Evolutionary conservation across 2,888 invertebrate species (phyloP).

Genomic region (Drosophila cyrtoloma): DNA sequence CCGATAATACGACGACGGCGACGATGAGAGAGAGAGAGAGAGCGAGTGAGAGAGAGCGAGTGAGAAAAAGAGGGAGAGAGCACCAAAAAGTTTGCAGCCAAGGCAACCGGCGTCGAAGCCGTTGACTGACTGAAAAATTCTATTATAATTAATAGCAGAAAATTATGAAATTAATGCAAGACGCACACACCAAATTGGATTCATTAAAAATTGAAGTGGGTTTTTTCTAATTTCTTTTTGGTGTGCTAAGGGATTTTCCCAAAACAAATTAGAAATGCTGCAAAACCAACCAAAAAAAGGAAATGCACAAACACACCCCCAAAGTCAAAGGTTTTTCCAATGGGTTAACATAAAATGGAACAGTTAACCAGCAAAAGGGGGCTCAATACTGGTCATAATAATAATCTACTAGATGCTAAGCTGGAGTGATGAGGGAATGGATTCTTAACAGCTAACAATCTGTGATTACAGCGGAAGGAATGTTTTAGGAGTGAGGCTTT

Average conservation of each 20-base stretch:
- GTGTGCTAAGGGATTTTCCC: constrained; percentile 63
- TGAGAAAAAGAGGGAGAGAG: constrained; percentile 5
- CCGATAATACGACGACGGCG: constrained; percentile 66
- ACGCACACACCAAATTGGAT: constrained; percentile 71
- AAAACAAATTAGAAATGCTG: constrained; percentile 63
- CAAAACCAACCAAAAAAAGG: constrained; percentile 3
- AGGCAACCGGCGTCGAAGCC: constrained; percentile 50
- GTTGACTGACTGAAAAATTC: constrained; percentile 80
- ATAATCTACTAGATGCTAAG: constrained; percentile 27
- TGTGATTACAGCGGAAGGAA: constrained; percentile 9
- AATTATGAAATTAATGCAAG: constrained; percentile 80
- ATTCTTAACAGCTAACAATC: constrained; percentile 29
- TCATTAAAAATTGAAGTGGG: constrained; percentile 81
- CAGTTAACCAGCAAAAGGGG: constrained; percentile 12
- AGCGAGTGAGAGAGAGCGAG: background rate
- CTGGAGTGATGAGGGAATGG: constrained; percentile 36
- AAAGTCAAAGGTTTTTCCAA: constrained; percentile 38
- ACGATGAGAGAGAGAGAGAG: constrained; percentile 27
- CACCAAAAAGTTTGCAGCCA: constrained; percentile 32
- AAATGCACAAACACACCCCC: constrained; percentile 20
- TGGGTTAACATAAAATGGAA: constrained; percentile 6
- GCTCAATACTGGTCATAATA: constrained; percentile 47
- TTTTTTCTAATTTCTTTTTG: constrained; percentile 30
- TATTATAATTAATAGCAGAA: constrained; percentile 80
- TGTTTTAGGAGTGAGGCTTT: too few species aligned